Conservation (phyloP, 2,113 vertebrate genomes). For the Atrichornis clamosus region DNA sequence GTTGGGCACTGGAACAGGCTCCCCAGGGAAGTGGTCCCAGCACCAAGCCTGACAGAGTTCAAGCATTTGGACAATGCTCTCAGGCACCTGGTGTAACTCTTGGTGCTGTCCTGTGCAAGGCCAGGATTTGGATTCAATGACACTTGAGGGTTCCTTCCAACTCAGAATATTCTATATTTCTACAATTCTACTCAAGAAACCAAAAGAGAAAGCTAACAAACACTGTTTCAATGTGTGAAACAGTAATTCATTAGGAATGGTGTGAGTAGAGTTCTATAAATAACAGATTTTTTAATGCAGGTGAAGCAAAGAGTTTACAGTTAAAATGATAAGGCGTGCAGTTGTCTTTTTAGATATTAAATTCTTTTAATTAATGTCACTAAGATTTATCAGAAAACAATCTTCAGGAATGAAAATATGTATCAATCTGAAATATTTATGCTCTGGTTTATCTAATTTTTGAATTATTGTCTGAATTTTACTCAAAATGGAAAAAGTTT, state of each 20-base stretch:
- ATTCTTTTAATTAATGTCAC: not conserved
- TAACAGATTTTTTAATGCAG: not conserved
- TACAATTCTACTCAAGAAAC: not conserved
- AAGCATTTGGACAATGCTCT: not conserved
- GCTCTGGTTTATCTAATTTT: not conserved
- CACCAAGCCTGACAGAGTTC: not conserved
- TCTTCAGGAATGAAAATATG: not conserved
- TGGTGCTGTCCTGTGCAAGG: not conserved
- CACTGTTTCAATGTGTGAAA: not conserved
- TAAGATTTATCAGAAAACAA: not conserved
- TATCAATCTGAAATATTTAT: not conserved
- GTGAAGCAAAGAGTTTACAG: not conserved
- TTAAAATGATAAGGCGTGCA: not conserved
- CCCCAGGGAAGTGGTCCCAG: not conserved
- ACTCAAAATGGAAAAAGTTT: not conserved
- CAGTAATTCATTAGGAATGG: not conserved
- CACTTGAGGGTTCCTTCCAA: not conserved
- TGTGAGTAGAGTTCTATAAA: not conserved
- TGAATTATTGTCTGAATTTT: not conserved
- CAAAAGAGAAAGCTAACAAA: not conserved
- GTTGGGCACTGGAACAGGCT: rapidly evolving
- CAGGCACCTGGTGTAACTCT: not conserved
- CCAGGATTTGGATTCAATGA: not conserved
- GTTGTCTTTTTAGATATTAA: not conserved
- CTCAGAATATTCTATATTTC: not conserved